Base-by-base conservation (phyloP, 2,113 vertebrate genomes). In the Tragulus kanchil region DNA sequence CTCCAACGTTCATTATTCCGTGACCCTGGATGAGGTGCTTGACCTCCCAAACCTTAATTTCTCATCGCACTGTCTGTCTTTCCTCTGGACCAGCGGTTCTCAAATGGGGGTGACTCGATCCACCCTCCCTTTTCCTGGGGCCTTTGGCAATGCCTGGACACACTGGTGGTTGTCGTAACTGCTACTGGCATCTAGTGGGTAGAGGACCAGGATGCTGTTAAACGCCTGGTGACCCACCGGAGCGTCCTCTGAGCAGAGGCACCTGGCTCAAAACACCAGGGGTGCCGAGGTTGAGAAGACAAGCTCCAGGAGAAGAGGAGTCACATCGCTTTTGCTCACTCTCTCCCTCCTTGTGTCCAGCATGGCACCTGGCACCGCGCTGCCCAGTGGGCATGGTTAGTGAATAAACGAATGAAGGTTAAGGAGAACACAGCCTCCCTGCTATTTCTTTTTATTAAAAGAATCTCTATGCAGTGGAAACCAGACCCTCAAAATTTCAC, bases 181-280 rank as follows among this genome's bases (percentile, higher is more conserved):
- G 12, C 52, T 45, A 7, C 23, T 16, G 78, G 61, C 36, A 26
- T 50, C 65, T 11, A 12, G 54, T 0, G 65, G n/a, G 61, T 6
- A 1, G 84, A 67, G 17, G 17, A 3, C 64, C 31, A 56, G 61
- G 85, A 3, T 36, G 31, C 15, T 84, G 36, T 54, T 23, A 13
- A 25, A 28, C 19, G 21, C 3, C 48, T 48, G 17, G 3, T 11
- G 13, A 19, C 0, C 8, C 23, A 0, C 9, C 31, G 17, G 77
- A 5, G 4, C 26, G 58, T 9, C 23, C 21, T 58, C 31, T 48
- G 26, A 26, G 23, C 14, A 58, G 31, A 75, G 26, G 11, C 9
- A 17, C n/a, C 25, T 23, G 69, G 48, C 31, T 28, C 36, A 7
- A n/a, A 67, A 67, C 19, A 61, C 9, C 6, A 14, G 54, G 0